A percentile compares a stretch with the other conserved stretches of the same genome.
Conservation (phyloP, 2,888 invertebrate genomes). For the Syrphus vitripennis region DNA sequence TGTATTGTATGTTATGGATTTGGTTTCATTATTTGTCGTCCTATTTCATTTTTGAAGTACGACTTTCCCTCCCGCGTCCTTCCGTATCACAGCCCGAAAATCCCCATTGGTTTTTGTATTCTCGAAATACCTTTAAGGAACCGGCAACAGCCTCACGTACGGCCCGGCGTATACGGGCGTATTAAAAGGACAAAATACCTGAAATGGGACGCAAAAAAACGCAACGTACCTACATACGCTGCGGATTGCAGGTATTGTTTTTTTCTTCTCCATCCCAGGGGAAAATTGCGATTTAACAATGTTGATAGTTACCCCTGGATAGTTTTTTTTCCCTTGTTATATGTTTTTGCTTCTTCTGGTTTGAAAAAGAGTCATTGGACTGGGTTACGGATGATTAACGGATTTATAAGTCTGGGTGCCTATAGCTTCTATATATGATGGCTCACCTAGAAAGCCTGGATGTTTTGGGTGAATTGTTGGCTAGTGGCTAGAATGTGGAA, state of each 20-base stretch:
- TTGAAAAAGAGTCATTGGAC: constrained; percentile 15
- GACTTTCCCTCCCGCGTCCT: too few species aligned
- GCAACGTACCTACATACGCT: constrained; percentile 29
- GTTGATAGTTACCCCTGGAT: constrained; percentile 45
- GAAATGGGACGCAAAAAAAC: constrained; percentile 58
- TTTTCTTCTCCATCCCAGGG: constrained; percentile 15
- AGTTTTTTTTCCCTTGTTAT: neutral
- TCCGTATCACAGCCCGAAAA: neutral
- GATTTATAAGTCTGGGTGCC: constrained; percentile 2
- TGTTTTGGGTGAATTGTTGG: neutral
- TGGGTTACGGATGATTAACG: constrained; percentile 28
- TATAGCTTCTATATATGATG: too few species aligned
- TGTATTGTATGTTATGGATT: constrained; percentile 23
- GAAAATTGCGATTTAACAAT: constrained; percentile 41
- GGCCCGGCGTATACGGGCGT: too few species aligned
- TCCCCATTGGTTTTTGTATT: neutral
- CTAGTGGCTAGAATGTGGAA: constrained; percentile 38
- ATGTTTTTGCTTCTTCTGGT: neutral
- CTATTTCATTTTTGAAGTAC: constrained; percentile 17
- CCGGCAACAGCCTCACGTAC: constrained; percentile 5
- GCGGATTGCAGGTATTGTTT: constrained; percentile 31
- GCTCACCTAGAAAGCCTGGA: neutral
- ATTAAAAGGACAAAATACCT: constrained; percentile 44
- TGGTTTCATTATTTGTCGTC: constrained; percentile 60
- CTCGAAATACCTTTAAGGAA: neutral